Conservation (phyloP, 2,113 vertebrate genomes). For the Pandion haliaetus region DNA sequence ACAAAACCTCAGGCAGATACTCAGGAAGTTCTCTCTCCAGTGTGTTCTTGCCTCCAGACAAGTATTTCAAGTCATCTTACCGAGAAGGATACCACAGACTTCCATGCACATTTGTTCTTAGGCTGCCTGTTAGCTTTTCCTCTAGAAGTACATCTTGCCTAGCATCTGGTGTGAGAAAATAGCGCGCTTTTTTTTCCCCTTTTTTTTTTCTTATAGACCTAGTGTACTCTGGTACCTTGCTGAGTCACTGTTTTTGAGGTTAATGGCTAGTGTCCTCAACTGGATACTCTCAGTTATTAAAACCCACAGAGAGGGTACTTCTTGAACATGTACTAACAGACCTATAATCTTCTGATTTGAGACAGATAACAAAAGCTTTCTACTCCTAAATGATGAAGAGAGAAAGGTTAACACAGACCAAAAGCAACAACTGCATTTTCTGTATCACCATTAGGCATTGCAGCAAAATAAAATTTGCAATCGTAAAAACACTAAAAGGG, state of each 20-base stretch:
- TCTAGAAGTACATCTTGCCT: conserved; percentile 36
- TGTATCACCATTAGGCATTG: not conserved
- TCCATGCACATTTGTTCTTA: not conserved
- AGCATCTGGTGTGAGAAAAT: conserved; percentile 37
- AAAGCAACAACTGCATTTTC: conserved; percentile 10
- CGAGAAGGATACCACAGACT: not conserved
- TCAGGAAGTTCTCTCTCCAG: not conserved
- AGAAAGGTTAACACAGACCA: conserved; percentile 16
- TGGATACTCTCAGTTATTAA: not conserved
- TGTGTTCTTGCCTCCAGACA: not conserved
- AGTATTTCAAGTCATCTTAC: not conserved
- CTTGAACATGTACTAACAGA: not conserved
- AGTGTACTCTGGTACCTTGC: not conserved
- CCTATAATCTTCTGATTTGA: conserved; percentile 4
- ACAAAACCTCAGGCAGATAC: not conserved
- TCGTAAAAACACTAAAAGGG: conserved; percentile 44
- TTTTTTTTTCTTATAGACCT: not conserved
- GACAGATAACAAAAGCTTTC: not conserved
- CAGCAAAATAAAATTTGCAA: conserved; percentile 53
- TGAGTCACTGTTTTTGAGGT: conserved; percentile 35
- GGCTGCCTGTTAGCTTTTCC: conserved; percentile 14
- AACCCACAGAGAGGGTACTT: not conserved
- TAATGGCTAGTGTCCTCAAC: conserved; percentile 2
- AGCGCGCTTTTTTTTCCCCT: not conserved
- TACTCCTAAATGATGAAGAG: not conserved